These are phyloP conservation scores for Tetramorium simillimum DNA, from an alignment of 1,140 invertebrate species.

Conservation along the genomic window DNA sequence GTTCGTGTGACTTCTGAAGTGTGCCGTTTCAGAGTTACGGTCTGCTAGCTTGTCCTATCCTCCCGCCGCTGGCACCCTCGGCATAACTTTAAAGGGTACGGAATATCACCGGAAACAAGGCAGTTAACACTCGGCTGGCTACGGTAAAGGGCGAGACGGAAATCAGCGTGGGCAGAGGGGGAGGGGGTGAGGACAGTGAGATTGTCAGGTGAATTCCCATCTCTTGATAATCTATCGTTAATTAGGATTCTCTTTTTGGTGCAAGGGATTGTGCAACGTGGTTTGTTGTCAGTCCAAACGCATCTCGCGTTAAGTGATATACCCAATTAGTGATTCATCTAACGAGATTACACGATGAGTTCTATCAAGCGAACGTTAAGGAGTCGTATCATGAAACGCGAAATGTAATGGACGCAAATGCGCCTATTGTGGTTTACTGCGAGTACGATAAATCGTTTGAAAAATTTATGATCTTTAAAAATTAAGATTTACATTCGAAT, in stretches of 20 bases:
- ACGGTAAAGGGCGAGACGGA: constrained; percentile 70
- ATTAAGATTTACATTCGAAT: background rate
- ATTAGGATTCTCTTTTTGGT: constrained; percentile 61
- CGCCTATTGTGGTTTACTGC: background rate
- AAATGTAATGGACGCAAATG: background rate
- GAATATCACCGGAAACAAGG: constrained; percentile 72
- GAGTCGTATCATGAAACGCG: background rate
- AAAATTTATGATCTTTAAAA: background rate
- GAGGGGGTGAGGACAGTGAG: background rate
- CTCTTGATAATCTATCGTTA: constrained; percentile 81
- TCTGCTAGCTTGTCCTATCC: background rate
- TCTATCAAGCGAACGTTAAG: background rate
- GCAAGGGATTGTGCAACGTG: background rate
- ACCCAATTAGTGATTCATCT: background rate
- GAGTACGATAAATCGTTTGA: background rate
- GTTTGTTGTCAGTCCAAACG: background rate
- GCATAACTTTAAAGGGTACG: constrained; percentile 68
- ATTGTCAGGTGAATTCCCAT: constrained; percentile 74
- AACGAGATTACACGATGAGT: background rate
- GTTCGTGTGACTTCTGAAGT: constrained; percentile 14
- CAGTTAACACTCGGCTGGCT: constrained; percentile 70
- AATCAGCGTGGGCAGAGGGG: background rate
- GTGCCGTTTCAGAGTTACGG: constrained; percentile 49
- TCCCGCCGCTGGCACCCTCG: background rate
- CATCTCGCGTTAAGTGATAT: background rate